Evolutionary conservation across 1,140 invertebrate species (phyloP).

Genomic region (Pseudomyrmex cubaensis): DNA sequence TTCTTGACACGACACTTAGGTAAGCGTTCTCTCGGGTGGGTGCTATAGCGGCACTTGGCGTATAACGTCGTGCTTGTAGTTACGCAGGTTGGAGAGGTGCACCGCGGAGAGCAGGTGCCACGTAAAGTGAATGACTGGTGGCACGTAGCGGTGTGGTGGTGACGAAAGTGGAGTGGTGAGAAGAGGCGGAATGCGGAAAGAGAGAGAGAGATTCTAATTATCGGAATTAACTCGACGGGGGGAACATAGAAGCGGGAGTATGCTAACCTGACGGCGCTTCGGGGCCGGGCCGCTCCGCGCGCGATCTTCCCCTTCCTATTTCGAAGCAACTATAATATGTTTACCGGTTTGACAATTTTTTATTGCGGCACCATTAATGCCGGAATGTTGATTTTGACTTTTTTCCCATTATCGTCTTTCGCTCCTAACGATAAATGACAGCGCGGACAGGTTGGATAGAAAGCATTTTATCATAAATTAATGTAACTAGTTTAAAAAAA

Average conservation of each 20-base stretch:
- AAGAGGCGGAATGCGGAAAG: too few species aligned
- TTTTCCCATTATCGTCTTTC: constrained; percentile 27
- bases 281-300: constrained; percentile 4
- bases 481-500: constrained; percentile 10
- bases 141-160: constrained; percentile 60
- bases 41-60: constrained; percentile 37
- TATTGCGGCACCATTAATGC: constrained; percentile 16
- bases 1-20: constrained; percentile 52
- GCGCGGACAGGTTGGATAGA: background rate
- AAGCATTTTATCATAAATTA: constrained; percentile 19
- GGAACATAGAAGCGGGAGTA: constrained; percentile 51
- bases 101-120: constrained; percentile 66
- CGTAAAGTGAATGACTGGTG: constrained; percentile 69
- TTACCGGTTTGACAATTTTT: constrained; percentile 65
- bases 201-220: constrained; percentile 76
- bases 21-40: constrained; percentile 13
- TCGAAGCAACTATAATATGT: constrained; percentile 32
- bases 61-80: background rate
- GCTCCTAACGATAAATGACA: constrained; percentile 14
- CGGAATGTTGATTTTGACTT: constrained; percentile 26
- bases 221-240: constrained; percentile 76
- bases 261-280: constrained; percentile 38
- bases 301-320: constrained; percentile 31
- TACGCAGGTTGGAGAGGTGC: constrained; percentile 32
- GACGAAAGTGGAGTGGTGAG: background rate